These are phyloP conservation scores for Puma concolor DNA, from an alignment of 2,113 vertebrate species.

Conservation along the genomic window DNA sequence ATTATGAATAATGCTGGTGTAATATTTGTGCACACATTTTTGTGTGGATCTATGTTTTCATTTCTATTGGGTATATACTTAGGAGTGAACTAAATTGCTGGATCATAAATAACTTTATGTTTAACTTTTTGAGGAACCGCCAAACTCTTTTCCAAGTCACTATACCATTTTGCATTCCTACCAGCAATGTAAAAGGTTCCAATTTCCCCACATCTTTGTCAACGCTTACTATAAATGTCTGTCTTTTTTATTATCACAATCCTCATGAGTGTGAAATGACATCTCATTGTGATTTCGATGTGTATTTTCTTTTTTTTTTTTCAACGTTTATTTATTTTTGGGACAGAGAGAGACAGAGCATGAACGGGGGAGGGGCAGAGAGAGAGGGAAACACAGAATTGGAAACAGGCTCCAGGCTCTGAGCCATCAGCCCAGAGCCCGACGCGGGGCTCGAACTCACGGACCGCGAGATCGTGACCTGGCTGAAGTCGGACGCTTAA, in stretches of 20 bases:
- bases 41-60: background rate
- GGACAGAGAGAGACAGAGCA: too few relatives aligned
- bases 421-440: too few relatives aligned
- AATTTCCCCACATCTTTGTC: background rate
- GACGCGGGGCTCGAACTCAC: too few relatives aligned
- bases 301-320: background rate
- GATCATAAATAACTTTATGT: background rate
- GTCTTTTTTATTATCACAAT: background rate
- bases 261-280: background rate
- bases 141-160: background rate
- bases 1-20: background rate
- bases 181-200: background rate
- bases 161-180: background rate
- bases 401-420: too few relatives aligned
- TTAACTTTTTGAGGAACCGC: background rate
- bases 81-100: background rate
- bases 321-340: too few relatives aligned
- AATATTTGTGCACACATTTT: background rate
- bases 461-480: too few relatives aligned
- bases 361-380: too few relatives aligned
- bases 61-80: background rate
- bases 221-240: background rate
- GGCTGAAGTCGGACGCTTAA: too few relatives aligned
- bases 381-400: too few relatives aligned
- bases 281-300: background rate